These are phyloP conservation scores for Semicossyphus pulcher DNA, from an alignment of 2,113 vertebrate genomes.

Conservation along the genomic window DNA sequence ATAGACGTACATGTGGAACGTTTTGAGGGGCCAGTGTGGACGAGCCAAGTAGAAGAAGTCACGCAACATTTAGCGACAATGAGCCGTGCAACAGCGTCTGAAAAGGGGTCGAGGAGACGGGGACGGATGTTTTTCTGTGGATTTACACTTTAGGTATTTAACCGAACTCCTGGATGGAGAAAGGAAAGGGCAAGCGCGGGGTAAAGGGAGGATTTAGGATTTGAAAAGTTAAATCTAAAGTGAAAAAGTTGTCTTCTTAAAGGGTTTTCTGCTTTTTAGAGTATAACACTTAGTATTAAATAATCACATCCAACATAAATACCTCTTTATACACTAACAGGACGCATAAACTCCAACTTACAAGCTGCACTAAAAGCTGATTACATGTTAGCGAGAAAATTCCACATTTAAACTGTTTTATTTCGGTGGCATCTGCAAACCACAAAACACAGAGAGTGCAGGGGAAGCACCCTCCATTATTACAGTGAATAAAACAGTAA, in stretches of 20 bases:
- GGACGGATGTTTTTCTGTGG: neutral
- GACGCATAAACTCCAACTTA: constrained; percentile 38
- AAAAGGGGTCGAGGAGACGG: constrained; percentile 10
- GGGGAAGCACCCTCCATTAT: constrained; percentile 49
- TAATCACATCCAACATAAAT: constrained; percentile 3
- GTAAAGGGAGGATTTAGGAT: too few species aligned
- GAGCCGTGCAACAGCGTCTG: constrained; percentile 49
- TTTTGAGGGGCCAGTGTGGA: constrained; percentile 38
- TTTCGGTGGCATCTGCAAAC: constrained; percentile 40
- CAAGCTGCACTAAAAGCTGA: constrained; percentile 38
- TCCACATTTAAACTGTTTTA: constrained; percentile 36
- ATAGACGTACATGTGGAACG: constrained; percentile 51
- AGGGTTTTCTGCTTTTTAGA: neutral
- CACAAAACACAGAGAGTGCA: constrained; percentile 19
- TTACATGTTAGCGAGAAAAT: constrained; percentile 25
- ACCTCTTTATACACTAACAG: constrained; percentile 7
- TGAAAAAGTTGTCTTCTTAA: neutral
- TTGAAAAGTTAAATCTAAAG: neutral
- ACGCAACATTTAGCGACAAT: constrained; percentile 71
- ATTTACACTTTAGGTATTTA: constrained; percentile 7
- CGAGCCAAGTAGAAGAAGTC: constrained; percentile 59
- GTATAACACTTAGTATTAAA: neutral
- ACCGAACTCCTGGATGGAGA: neutral
- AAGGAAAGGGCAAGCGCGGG: neutral
- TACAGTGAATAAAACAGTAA: constrained; percentile 65